Conservation (phyloP, 2,797 vertebrate species). For the Liasis olivaceus region DNA sequence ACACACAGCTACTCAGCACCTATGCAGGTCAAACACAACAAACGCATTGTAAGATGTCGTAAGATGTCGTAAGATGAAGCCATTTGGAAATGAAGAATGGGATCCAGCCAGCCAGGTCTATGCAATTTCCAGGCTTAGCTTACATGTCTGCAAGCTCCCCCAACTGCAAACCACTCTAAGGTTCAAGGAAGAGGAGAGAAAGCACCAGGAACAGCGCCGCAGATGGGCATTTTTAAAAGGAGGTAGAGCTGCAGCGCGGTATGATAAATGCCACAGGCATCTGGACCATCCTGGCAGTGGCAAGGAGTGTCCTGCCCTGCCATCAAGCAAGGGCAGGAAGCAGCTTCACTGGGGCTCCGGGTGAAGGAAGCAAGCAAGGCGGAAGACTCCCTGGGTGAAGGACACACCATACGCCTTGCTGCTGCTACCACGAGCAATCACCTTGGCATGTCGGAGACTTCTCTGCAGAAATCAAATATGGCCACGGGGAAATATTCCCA, state of each 20-base stretch:
- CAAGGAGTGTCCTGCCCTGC: neutral
- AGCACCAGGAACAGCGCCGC: neutral
- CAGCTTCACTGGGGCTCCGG: neutral
- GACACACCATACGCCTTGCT: neutral
- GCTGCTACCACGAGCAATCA: neutral
- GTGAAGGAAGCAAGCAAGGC: neutral
- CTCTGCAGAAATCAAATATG: slow-evolving; percentile 38
- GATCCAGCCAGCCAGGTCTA: neutral
- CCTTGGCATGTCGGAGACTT: slow-evolving; percentile 4
- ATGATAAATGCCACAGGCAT: neutral
- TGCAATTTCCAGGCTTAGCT: no score
- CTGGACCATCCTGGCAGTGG: neutral
- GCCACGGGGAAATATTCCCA: slow-evolving; percentile 36
- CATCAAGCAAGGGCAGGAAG: neutral
- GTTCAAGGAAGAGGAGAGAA: neutral
- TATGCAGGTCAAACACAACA: neutral
- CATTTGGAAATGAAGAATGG: neutral
- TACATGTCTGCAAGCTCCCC: no score
- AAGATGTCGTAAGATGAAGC: no score
- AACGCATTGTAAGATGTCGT: no score
- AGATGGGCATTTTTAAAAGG: neutral
- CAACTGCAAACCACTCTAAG: neutral
- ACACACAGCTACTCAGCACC: neutral
- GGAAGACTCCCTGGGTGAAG: neutral
- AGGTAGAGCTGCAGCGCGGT: neutral